These are phyloP conservation scores for Drosophila pseudotakahashii DNA, from an alignment of 2,888 invertebrate species.

Conservation along the genomic window DNA sequence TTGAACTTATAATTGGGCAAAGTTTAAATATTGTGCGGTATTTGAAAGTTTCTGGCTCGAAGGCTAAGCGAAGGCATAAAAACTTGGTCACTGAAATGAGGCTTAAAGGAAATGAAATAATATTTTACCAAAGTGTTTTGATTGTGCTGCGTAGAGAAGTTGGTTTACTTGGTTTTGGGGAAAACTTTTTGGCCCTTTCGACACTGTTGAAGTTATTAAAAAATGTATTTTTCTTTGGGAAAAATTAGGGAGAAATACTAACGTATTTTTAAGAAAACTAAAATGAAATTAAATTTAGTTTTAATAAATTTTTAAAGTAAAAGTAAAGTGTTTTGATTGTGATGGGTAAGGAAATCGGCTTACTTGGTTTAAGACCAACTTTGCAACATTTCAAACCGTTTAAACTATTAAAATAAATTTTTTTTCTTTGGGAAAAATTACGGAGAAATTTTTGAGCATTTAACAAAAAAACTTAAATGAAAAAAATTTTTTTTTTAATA, in stretches of 20 bases:
- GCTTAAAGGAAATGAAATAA: conserved; percentile 39
- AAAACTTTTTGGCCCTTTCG: conserved; percentile 11
- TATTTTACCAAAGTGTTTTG: conserved; percentile 35
- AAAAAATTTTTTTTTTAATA: too few species aligned
- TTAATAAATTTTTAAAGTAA: too few species aligned
- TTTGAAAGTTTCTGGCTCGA: conserved; percentile 34
- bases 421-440: too few species aligned
- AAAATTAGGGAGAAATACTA: not conserved
- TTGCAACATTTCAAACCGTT: too few species aligned
- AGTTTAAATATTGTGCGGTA: conserved; percentile 47
- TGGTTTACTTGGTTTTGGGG: conserved; percentile 11
- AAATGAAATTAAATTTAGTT: not conserved
- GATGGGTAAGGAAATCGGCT: too few species aligned
- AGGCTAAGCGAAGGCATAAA: conserved; percentile 38
- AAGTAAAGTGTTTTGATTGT: too few species aligned
- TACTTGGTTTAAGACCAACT: too few species aligned
- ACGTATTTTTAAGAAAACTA: not conserved
- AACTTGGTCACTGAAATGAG: conserved; percentile 39
- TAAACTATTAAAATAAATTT: too few species aligned
- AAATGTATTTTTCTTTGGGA: not conserved
- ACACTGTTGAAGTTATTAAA: conserved; percentile 6
- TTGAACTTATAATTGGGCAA: conserved; percentile 65
- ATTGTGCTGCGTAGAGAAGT: conserved; percentile 21
- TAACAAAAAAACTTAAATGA: not conserved
- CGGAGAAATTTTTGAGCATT: not conserved